These are phyloP conservation scores for Tribolium madens DNA, from an alignment of 1,140 invertebrate species.

Conservation along the genomic window DNA sequence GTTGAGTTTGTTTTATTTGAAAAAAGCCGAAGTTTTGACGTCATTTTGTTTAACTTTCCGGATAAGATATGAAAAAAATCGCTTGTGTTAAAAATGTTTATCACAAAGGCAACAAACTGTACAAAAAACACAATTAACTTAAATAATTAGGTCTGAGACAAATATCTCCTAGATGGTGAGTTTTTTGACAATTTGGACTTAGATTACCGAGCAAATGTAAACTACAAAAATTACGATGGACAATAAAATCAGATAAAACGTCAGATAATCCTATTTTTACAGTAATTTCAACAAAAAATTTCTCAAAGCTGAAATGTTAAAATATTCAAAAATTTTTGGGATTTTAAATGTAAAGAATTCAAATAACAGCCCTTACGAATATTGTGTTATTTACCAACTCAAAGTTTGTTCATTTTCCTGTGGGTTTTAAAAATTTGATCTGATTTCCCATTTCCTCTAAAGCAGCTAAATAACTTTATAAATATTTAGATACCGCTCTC, in stretches of 20 bases:
- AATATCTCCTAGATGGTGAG: no score
- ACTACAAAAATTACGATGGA: no score
- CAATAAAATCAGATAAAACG: no score
- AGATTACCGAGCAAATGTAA: no score
- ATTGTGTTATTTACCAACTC: constrained; percentile 25
- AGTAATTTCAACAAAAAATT: no score
- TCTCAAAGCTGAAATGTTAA: not conserved
- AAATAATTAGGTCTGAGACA: no score
- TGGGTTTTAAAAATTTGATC: constrained; percentile 28
- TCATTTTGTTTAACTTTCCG: not conserved
- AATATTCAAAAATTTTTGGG: not conserved
- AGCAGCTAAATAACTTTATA: constrained; percentile 33
- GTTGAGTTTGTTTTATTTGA: not conserved
- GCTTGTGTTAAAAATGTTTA: no score
- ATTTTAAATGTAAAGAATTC: not conserved
- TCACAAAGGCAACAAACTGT: no score
- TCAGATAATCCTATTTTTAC: no score
- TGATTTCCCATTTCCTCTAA: constrained; percentile 21
- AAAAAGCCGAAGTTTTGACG: not conserved
- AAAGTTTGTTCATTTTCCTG: constrained; percentile 17
- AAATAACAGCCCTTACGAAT: not conserved
- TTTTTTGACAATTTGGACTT: no score
- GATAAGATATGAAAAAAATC: no score
- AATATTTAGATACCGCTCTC: constrained; percentile 26
- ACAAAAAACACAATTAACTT: no score